These are phyloP conservation scores for Saccopteryx leptura DNA, from an alignment of 2,113 vertebrate genomes.

Conservation along the genomic window DNA sequence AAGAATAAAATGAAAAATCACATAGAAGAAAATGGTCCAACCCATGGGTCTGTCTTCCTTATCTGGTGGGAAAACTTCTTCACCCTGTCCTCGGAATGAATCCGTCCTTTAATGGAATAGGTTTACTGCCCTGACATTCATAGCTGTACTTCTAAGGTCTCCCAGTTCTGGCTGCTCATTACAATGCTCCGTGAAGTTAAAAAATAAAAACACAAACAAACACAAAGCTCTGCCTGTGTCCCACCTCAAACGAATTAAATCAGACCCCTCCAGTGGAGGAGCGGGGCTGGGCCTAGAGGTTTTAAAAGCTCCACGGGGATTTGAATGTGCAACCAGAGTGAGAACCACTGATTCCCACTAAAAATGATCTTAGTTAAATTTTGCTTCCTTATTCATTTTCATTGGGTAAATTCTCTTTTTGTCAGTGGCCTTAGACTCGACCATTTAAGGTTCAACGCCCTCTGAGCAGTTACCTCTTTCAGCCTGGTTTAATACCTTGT, in stretches of 20 bases:
- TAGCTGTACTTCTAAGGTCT: neutral
- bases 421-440: neutral
- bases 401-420: neutral
- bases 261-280: neutral
- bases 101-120: conserved; percentile 24
- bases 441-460: neutral
- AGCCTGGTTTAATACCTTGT: neutral
- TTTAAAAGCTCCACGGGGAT: neutral
- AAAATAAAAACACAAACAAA: neutral
- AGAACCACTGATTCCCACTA: neutral
- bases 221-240: neutral
- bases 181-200: neutral
- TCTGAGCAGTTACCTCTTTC: neutral
- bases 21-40: neutral
- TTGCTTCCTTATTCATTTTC: conserved; percentile 51
- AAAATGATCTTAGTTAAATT: conserved; percentile 52
- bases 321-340: neutral
- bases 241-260: neutral
- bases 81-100: neutral
- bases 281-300: neutral
- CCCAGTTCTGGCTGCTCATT: neutral
- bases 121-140: neutral
- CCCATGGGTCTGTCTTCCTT: neutral
- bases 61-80: neutral
- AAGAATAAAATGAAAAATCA: conserved; percentile 17